A percentile compares a stretch with the other conserved stretches of the same genome.
These are phyloP conservation scores for Prenolepis imparis DNA, from an alignment of 2,888 invertebrate species.

Conservation along the genomic window DNA sequence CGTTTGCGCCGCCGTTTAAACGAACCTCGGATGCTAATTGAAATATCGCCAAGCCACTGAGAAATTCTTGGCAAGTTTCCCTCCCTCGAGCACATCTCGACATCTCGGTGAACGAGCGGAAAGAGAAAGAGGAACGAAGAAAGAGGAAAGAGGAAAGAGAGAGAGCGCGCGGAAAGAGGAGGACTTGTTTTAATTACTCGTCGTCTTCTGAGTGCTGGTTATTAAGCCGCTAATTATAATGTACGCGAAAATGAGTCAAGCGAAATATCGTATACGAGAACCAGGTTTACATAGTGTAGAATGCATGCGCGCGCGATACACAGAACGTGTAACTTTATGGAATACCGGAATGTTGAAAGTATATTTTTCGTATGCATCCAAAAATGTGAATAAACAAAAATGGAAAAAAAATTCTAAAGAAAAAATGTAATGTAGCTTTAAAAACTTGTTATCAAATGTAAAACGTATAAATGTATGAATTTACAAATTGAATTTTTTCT, in stretches of 20 bases:
- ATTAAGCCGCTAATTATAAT: constrained; percentile 86
- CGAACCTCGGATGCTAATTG: constrained; percentile 84
- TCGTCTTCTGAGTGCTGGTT: constrained; percentile 83
- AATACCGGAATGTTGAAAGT: constrained; percentile 4
- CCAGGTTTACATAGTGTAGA: constrained; percentile 21
- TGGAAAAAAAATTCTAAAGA: background rate
- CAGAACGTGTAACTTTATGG: constrained; percentile 12
- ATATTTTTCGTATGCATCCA: background rate
- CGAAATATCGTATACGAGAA: constrained; percentile 45
- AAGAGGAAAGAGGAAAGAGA: constrained; percentile 63
- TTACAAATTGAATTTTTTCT: background rate
- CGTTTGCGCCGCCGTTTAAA: constrained; percentile 81
- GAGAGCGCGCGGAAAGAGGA: constrained; percentile 62
- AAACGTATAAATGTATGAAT: background rate
- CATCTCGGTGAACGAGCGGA: constrained; percentile 59
- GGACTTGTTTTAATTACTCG: constrained; percentile 85
- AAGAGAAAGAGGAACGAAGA: constrained; percentile 49
- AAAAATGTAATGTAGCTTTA: background rate
- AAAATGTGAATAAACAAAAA: background rate
- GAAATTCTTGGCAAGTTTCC: constrained; percentile 83
- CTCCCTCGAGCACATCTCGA: constrained; percentile 57
- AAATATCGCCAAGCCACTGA: constrained; percentile 84
- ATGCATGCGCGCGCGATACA: constrained; percentile 1
- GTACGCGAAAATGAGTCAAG: constrained; percentile 83
- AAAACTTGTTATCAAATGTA: background rate